Evolutionary conservation across 1,140 invertebrate species (phyloP).

Genomic region (Leucophenga varia): DNA sequence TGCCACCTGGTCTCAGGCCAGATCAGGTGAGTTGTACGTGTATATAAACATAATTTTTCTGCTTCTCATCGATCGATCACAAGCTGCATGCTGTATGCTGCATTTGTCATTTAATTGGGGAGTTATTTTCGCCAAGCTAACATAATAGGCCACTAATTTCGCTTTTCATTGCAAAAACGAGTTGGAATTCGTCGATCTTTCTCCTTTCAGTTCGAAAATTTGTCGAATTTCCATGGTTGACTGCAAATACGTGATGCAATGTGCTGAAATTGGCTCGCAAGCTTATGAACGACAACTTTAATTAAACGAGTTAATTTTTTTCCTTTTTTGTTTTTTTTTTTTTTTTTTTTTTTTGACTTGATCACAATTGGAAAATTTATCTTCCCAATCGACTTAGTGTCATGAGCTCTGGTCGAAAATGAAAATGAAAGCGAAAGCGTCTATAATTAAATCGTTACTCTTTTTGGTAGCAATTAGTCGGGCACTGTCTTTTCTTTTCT

Average conservation of each 20-base stretch:
- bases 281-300: slow-evolving; percentile 30
- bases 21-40: slow-evolving; percentile 83
- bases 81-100: no score
- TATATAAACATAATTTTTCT: not conserved
- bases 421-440: slow-evolving; percentile 40
- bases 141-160: slow-evolving; percentile 5
- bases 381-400: slow-evolving; percentile 29
- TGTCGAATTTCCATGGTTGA: no score
- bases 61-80: not conserved
- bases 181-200: slow-evolving; percentile 3
- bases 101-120: slow-evolving; percentile 42
- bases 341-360: slow-evolving; percentile 1
- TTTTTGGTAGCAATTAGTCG: slow-evolving; percentile 35
- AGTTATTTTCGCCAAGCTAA: not conserved
- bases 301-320: slow-evolving; percentile 18
- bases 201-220: no score
- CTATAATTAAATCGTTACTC: slow-evolving; percentile 38
- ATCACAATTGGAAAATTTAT: slow-evolving; percentile 32
- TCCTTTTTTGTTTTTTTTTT: slow-evolving; percentile 7
- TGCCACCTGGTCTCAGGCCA: slow-evolving; percentile 90
- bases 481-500: no score
- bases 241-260: no score
- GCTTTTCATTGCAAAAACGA: slow-evolving; percentile 8
- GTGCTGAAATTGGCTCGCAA: no score
- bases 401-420: slow-evolving; percentile 14